A percentile compares a stretch with the other conserved stretches of the same genome.
Conservation (phyloP, 2,888 invertebrate genomes). For the Lasioglossum morio region DNA sequence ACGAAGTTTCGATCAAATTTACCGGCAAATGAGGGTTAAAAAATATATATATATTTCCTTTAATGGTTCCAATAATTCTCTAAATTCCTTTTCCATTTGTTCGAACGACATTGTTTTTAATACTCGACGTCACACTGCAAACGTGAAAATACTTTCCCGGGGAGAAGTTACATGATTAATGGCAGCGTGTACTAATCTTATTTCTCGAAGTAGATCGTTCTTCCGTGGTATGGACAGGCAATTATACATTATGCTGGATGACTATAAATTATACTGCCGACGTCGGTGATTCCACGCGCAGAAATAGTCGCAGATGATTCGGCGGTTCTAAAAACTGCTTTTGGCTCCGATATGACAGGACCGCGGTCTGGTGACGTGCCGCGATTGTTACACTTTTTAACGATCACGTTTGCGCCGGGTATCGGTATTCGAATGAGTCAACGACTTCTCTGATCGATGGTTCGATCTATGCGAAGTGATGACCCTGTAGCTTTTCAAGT, state of each 20-base stretch:
- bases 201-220: not conserved
- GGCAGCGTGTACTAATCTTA: not conserved
- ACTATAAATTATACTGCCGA: constrained; percentile 16
- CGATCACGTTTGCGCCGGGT: constrained; percentile 7
- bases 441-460: constrained; percentile 60
- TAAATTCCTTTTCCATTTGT: not conserved
- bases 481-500: constrained; percentile 64
- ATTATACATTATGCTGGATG: not conserved
- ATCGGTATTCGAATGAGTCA: constrained; percentile 54
- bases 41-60: not conserved
- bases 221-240: not conserved
- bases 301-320: constrained; percentile 58
- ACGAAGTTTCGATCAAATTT: no score
- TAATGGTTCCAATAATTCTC: not conserved
- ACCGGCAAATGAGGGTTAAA: no score
- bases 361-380: constrained; percentile 4
- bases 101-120: no score
- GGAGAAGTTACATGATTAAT: not conserved
- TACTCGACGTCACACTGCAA: not conserved
- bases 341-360: constrained; percentile 31
- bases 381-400: constrained; percentile 39
- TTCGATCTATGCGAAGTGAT: constrained; percentile 48
- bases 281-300: constrained; percentile 30
- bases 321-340: constrained; percentile 44
- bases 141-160: not conserved